Evolutionary conservation across 92 coral and sea anemone species (phyloP).

Genomic region (Phenganax stokvisi): DNA sequence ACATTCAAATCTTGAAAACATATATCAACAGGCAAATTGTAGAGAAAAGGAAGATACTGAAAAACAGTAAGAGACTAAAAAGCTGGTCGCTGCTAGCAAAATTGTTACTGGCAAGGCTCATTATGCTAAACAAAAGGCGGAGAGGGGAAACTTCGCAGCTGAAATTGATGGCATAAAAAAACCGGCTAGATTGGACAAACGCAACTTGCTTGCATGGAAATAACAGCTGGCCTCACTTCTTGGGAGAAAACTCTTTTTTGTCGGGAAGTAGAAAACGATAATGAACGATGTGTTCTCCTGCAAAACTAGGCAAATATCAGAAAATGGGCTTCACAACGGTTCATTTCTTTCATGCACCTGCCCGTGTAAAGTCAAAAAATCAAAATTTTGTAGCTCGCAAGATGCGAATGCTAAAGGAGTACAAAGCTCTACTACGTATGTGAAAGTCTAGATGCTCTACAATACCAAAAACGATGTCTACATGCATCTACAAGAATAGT

Average conservation of each 20-base stretch:
- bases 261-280: not conserved
- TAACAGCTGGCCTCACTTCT: not conserved
- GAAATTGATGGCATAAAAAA: not conserved
- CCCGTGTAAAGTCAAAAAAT: too few relatives aligned
- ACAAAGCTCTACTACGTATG: too few relatives aligned
- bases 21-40: not conserved
- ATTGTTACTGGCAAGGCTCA: constrained; percentile 7
- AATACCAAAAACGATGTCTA: too few relatives aligned
- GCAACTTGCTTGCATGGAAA: constrained; percentile 2
- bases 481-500: too few relatives aligned
- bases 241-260: constrained; percentile 2
- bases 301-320: too few relatives aligned
- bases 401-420: too few relatives aligned
- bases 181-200: constrained; percentile 23
- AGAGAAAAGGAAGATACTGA: not conserved
- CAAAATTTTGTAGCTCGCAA: too few relatives aligned
- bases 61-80: not conserved
- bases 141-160: constrained; percentile 37
- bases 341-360: too few relatives aligned
- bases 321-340: too few relatives aligned
- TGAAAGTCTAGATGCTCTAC: too few relatives aligned
- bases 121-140: constrained; percentile 34
- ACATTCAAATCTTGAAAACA: not conserved
- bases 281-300: not conserved
- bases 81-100: constrained; percentile 7